phyloP scores from a whole-genome alignment of 2,113 vertebrate species.

The Chinchilla lanigera region DNA sequence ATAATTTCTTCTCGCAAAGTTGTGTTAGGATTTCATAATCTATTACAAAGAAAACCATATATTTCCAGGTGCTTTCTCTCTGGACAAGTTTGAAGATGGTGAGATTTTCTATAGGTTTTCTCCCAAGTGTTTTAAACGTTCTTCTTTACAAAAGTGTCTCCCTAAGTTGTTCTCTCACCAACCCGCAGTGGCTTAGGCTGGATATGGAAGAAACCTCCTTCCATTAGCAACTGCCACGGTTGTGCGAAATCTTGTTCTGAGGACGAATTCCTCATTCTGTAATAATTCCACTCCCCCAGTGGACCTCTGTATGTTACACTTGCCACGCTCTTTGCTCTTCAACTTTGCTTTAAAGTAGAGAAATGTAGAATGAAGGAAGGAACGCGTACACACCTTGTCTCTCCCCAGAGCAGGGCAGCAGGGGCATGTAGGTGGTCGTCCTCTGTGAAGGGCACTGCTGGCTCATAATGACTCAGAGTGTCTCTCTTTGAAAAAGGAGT shows the following conservation, averaged over 20 bases:
- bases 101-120: background rate
- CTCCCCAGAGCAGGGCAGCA: background rate
- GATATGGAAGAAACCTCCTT: background rate
- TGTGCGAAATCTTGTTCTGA: background rate
- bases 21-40: constrained; percentile 53
- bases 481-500: background rate
- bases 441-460: background rate
- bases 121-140: constrained; percentile 31
- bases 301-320: background rate
- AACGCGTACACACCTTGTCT: background rate
- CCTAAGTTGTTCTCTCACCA: background rate
- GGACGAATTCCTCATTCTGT: background rate
- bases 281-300: background rate
- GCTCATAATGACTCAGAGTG: background rate
- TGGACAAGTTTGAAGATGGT: constrained; percentile 28
- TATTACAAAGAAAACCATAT: background rate
- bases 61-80: constrained; percentile 66
- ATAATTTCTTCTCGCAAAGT: constrained; percentile 55
- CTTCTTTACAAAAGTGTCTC: background rate
- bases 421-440: background rate
- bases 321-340: background rate
- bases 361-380: background rate
- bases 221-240: background rate
- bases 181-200: background rate
- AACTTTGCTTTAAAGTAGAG: background rate